Conservation (phyloP, 2,888 invertebrate species). For the Protonemura montana region DNA sequence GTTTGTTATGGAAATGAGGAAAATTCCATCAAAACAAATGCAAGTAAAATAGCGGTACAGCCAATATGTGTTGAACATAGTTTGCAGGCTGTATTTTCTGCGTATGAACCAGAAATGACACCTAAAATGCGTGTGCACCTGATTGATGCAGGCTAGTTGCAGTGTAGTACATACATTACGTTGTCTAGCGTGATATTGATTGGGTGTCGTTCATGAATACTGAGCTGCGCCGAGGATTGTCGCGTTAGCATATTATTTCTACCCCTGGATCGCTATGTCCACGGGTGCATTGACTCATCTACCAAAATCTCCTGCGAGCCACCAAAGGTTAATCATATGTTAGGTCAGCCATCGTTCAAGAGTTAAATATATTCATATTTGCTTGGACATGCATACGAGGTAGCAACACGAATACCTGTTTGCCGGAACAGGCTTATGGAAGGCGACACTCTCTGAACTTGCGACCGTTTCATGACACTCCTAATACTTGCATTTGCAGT, state of each 20-base stretch:
- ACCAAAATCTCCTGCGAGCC: neutral
- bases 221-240: neutral
- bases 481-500: no score
- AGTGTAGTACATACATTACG: neutral
- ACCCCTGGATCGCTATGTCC: neutral
- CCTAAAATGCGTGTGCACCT: no score
- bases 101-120: neutral
- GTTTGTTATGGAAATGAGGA: neutral
- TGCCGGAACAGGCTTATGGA: no score
- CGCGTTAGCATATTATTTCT: neutral
- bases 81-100: neutral
- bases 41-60: neutral
- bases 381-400: no score
- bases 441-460: no score
- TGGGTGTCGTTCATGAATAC: neutral
- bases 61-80: neutral
- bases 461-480: no score
- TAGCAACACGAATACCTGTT: no score
- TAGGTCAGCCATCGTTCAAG: neutral
- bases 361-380: no score
- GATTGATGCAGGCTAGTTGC: no score
- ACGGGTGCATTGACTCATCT: neutral
- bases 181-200: neutral
- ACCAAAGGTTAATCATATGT: neutral
- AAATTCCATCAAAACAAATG: neutral